These are phyloP conservation scores for Bostrychus sinensis DNA, from an alignment of 2,113 vertebrate genomes.

Conservation along the genomic window DNA sequence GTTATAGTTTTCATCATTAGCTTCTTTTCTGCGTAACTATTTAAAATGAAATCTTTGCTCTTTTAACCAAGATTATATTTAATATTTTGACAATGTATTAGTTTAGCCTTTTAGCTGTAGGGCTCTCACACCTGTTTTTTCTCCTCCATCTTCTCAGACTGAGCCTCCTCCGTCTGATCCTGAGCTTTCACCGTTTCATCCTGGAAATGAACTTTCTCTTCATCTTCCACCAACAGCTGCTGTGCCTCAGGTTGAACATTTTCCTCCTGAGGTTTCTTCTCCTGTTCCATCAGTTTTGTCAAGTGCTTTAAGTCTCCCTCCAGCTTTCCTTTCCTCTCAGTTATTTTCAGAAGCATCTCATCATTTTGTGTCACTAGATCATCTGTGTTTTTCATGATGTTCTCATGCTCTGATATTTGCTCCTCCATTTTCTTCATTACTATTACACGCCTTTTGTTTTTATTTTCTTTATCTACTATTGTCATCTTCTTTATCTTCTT, in stretches of 20 bases:
- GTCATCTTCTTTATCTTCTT: too few species aligned
- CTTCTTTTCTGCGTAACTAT: too few species aligned
- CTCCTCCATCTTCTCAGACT: not conserved
- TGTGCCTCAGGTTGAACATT: not conserved
- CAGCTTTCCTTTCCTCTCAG: not conserved
- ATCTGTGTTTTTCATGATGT: not conserved
- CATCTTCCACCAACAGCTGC: not conserved
- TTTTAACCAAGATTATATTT: too few species aligned
- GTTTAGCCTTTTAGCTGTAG: too few species aligned
- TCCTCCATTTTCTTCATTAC: too few species aligned
- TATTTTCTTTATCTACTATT: too few species aligned
- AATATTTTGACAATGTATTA: fast-evolving
- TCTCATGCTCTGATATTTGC: not conserved
- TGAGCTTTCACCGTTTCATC: not conserved
- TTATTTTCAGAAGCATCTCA: not conserved
- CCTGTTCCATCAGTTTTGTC: not conserved
- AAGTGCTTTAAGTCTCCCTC: not conserved
- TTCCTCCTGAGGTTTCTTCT: not conserved
- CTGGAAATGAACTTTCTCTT: not conserved
- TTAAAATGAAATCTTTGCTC: too few species aligned
- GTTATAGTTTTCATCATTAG: too few species aligned
- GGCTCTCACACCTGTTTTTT: not conserved
- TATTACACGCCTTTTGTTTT: too few species aligned
- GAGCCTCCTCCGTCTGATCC: not conserved
- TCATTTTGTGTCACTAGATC: not conserved